A percentile compares a stretch with the other conserved stretches of the same genome.
phyloP scores from a whole-genome alignment of 2,888 invertebrate genomes.

The Crossocerus cetratus region DNA sequence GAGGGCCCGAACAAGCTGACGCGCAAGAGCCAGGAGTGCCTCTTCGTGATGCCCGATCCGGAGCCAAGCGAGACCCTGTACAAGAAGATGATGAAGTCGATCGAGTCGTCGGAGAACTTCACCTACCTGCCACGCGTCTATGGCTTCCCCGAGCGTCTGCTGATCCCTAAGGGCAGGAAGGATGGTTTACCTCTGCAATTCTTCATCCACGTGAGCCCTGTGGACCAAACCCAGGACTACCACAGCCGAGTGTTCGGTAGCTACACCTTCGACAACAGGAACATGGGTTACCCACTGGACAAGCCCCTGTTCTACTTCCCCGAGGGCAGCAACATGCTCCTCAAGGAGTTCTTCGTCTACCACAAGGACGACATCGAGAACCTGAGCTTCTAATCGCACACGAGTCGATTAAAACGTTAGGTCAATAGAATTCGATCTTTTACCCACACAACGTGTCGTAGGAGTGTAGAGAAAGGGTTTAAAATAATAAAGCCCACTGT shows the following conservation, averaged over 20 bases:
- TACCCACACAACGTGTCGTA: neutral
- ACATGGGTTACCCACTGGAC: constrained; percentile 87
- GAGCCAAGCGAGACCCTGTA: constrained; percentile 66
- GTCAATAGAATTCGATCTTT: neutral
- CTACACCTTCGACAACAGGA: constrained; percentile 80
- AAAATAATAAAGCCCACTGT: neutral
- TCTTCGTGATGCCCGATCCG: constrained; percentile 81
- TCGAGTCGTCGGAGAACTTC: constrained; percentile 79
- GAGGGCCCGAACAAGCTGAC: constrained; percentile 83
- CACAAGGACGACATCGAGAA: constrained; percentile 79
- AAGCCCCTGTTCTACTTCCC: constrained; percentile 80
- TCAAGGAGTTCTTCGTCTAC: constrained; percentile 83
- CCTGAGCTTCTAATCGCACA: constrained; percentile 41
- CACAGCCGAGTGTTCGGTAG: constrained; percentile 74
- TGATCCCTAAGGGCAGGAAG: constrained; percentile 84
- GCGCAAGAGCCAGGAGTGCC: constrained; percentile 84
- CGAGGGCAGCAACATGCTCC: constrained; percentile 83
- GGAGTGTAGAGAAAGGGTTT: neutral
- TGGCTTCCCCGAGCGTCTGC: constrained; percentile 84
- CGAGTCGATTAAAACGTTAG: neutral
- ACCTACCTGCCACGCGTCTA: constrained; percentile 77
- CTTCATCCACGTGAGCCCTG: constrained; percentile 81
- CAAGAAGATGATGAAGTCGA: constrained; percentile 59
- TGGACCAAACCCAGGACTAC: constrained; percentile 77
- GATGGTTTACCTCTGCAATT: constrained; percentile 83